phyloP scores from a whole-genome alignment of 2,888 invertebrate genomes.

The Tubulanus polymorphus region DNA sequence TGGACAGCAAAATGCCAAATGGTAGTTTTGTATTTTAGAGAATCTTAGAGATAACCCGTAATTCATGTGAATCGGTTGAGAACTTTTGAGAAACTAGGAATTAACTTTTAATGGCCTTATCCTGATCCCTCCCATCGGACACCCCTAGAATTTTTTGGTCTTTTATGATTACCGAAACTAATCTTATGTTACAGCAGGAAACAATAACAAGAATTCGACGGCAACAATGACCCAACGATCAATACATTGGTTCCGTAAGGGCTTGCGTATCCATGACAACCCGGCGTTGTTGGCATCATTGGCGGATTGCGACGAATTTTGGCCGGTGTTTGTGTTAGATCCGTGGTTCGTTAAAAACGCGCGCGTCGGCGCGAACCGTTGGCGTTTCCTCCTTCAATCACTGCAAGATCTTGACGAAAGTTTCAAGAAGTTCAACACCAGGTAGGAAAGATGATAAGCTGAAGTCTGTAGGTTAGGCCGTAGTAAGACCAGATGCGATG shows the following conservation, averaged over 20 bases:
- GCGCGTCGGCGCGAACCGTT: conserved; percentile 76
- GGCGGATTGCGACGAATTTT: conserved; percentile 69
- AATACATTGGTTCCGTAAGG: conserved; percentile 87
- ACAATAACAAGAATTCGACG: background rate
- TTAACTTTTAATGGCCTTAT: no score
- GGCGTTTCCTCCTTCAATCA: conserved; percentile 78
- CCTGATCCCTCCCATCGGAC: no score
- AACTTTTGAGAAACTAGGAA: no score
- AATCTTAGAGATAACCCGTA: no score
- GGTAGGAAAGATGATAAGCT: conserved; percentile 45
- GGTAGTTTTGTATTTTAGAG: no score
- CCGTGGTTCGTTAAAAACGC: conserved; percentile 86
- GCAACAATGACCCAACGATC: conserved; percentile 16
- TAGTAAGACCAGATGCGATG: no score
- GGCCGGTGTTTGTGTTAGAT: conserved; percentile 81
- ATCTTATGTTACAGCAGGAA: no score
- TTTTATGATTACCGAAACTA: no score
- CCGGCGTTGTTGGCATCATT: conserved; percentile 71
- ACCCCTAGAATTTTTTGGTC: no score
- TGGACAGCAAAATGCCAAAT: no score
- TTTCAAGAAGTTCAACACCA: conserved; percentile 72
- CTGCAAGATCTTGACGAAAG: conserved; percentile 76
- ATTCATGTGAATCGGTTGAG: no score
- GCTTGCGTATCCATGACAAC: conserved; percentile 81
- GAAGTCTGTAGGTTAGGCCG: no score